These are phyloP conservation scores for Amblyopsis hoosieri DNA, from an alignment of 2,797 vertebrate genomes.

Conservation along the genomic window DNA sequence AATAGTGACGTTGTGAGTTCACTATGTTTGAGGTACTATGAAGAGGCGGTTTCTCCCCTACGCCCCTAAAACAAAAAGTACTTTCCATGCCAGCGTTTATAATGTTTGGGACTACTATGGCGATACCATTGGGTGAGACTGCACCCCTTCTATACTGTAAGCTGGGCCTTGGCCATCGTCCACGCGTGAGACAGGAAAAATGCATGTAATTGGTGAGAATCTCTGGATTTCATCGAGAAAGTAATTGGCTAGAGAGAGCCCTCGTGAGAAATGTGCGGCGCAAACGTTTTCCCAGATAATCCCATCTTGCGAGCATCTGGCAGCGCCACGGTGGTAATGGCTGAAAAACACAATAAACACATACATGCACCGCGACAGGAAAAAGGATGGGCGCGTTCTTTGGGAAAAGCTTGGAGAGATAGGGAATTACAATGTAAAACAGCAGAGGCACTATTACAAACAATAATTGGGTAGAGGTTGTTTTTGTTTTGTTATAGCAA, in stretches of 20 bases:
- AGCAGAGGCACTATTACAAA: background rate
- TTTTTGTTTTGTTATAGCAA: too few relatives aligned
- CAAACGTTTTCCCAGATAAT: slow-evolving; percentile 76
- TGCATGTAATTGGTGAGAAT: slow-evolving; percentile 77
- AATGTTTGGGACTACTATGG: slow-evolving; percentile 44
- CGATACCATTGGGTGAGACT: slow-evolving; percentile 58
- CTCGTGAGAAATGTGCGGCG: slow-evolving; percentile 74
- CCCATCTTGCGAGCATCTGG: slow-evolving; percentile 76
- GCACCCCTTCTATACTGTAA: slow-evolving; percentile 57
- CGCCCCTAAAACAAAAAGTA: slow-evolving; percentile 3
- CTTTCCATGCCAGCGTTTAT: slow-evolving; percentile 33
- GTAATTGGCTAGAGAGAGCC: slow-evolving; percentile 75
- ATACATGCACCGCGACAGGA: slow-evolving; percentile 49
- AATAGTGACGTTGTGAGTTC: slow-evolving; percentile 42
- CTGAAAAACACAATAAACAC: slow-evolving; percentile 68
- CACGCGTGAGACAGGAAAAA: slow-evolving; percentile 71
- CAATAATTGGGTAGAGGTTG: too few relatives aligned
- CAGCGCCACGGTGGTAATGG: slow-evolving; percentile 59
- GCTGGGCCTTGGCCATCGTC: slow-evolving; percentile 63
- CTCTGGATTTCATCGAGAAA: slow-evolving; percentile 77
- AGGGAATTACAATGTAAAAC: slow-evolving; percentile 19
- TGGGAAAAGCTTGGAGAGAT: slow-evolving; percentile 10
- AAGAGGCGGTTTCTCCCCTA: slow-evolving; percentile 31
- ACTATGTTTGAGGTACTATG: slow-evolving; percentile 33
- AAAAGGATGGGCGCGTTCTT: slow-evolving; percentile 54